Evolutionary conservation across 2,797 vertebrate species (phyloP), one percentile per base, ranked within the genome.

Genomic region (Apogon hyalosoma): DNA sequence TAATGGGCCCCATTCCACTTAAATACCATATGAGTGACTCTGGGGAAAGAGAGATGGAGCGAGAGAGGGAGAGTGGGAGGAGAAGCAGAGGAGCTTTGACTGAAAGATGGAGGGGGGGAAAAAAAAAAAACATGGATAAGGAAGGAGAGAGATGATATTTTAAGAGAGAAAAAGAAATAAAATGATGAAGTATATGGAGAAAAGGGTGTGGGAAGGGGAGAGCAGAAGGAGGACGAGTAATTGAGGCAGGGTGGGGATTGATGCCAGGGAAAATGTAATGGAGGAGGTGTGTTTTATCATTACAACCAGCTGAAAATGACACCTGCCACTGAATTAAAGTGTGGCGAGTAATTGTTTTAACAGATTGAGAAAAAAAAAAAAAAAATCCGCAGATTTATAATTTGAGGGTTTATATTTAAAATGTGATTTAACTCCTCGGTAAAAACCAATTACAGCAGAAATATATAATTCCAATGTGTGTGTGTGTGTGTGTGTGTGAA

Each of bases 21-120:
- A 92, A 96, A 94, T 85, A 94, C 92, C 88, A 94, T 91, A 79
- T 91, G 94, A 95, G 93, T 87, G 94, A 95, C 93, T 92, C 89
- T 77, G 63, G 84, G 81, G 87, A 77, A 81, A 81, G 69, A 50
- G 73, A 72, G 73, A 83, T 67, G 70, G 69, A 75, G 75, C 50
- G 70, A 33, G 33, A 36, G 33, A 10, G 33, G 33, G 9, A 36
- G 72, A 46, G 61, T 16, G 21, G 54, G 52, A 21, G 57, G 33
- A 8, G 38, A 38, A 54, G 7, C 40, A 45, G 45, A 43, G 50
- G 33, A 43, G 57, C 62, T 52, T 63, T 24, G 28, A 42, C 40
- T 65, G 63, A 79, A 69, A 50, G 45, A 76, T 43, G 9, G 19
- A 31, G 24, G 21, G 21, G 21, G 21, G 28, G 53, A 58, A 45